A percentile compares a stretch with the other conserved stretches of the same genome.
These are phyloP conservation scores for Channa maculata DNA, from an alignment of 2,113 vertebrate genomes.

Conservation along the genomic window DNA sequence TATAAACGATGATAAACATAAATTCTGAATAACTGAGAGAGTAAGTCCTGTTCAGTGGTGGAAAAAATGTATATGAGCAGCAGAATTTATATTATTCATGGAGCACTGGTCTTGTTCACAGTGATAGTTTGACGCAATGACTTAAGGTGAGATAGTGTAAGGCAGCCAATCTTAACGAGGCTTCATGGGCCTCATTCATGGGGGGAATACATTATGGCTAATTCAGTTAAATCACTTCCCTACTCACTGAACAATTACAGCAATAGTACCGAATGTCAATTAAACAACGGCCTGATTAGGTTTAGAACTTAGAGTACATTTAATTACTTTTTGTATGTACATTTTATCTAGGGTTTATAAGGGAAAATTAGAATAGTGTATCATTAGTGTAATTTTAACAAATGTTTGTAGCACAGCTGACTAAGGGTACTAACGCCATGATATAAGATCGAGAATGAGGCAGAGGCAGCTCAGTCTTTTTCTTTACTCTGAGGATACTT, in stretches of 20 bases:
- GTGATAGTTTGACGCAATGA: not conserved
- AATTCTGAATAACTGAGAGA: not conserved
- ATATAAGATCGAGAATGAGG: conserved; percentile 45
- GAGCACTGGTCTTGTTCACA: not conserved
- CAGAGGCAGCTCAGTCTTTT: conserved; percentile 13
- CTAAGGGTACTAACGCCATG: not conserved
- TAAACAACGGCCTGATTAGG: conserved; percentile 39
- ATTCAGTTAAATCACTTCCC: conserved; percentile 46
- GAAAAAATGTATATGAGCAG: not conserved
- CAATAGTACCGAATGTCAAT: conserved; percentile 13
- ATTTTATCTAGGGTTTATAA: conserved; percentile 38
- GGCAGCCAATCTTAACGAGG: not conserved
- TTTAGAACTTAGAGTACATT: conserved; percentile 32
- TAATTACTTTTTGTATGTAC: conserved; percentile 31
- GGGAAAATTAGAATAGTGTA: conserved; percentile 30
- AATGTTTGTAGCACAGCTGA: conserved; percentile 34
- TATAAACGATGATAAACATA: not conserved
- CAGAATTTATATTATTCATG: not conserved
- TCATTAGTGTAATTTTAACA: conserved; percentile 25
- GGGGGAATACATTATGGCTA: conserved; percentile 13
- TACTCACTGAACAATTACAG: conserved; percentile 24
- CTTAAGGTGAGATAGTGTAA: conserved; percentile 2
- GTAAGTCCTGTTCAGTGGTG: not conserved
- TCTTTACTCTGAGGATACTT: conserved; percentile 23
- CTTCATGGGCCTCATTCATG: conserved; percentile 23